Percentiles rank a stretch among this genome's conserved stretches.
Evolutionary conservation across 2,888 invertebrate genomes (phyloP).

Genomic region (Limnephilus marmoratus): DNA sequence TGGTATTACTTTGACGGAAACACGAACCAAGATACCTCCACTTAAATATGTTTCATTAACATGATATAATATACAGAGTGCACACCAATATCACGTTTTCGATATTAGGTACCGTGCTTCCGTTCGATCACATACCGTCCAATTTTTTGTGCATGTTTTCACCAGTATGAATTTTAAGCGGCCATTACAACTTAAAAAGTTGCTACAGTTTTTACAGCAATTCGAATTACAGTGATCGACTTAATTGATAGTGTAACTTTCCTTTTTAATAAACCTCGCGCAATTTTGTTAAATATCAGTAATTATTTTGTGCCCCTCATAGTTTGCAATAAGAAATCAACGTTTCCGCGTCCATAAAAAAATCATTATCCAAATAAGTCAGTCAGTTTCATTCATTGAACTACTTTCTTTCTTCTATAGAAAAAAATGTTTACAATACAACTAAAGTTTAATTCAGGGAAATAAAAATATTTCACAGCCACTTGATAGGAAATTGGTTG

Average conservation of each 20-base stretch:
- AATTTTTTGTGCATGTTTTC: slow-evolving; percentile 35
- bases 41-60: slow-evolving; percentile 19
- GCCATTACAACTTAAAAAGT: neutral
- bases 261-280: neutral
- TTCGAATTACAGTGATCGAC: neutral
- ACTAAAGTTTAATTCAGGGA: neutral
- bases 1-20: slow-evolving; percentile 17
- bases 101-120: slow-evolving; percentile 20
- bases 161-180: neutral
- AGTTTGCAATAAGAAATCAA: neutral
- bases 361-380: neutral
- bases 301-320: neutral
- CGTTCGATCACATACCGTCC: neutral
- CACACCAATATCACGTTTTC: neutral
- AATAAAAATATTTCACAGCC: neutral
- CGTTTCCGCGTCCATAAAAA: neutral
- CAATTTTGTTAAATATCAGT: neutral
- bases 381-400: neutral
- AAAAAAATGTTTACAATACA: neutral
- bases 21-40: slow-evolving; percentile 7
- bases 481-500: neutral
- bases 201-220: neutral
- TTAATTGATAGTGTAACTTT: slow-evolving; percentile 2
- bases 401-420: neutral
- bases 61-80: slow-evolving; percentile 24